These are phyloP conservation scores for Paracanthobrama guichenoti DNA, from an alignment of 2,113 vertebrate genomes.

Conservation along the genomic window DNA sequence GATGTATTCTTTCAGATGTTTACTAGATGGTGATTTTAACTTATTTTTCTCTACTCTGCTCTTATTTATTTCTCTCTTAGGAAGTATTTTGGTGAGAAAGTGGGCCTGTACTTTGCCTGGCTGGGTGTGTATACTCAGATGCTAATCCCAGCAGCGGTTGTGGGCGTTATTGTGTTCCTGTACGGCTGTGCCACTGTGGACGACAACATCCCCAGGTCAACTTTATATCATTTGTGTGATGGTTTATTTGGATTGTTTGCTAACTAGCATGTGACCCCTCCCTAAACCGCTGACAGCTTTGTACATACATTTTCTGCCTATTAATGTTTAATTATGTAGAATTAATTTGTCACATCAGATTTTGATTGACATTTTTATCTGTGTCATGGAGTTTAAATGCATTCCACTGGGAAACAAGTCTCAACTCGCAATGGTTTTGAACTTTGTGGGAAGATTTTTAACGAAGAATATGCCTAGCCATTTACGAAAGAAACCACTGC, in stretches of 20 bases:
- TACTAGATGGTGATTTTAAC: neutral
- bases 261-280: neutral
- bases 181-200: conserved; percentile 94
- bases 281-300: neutral
- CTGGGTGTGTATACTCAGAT: conserved; percentile 97
- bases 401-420: neutral
- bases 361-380: neutral
- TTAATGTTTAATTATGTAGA: neutral
- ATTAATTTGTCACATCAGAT: neutral
- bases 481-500: neutral
- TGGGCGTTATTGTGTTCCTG: conserved; percentile 94
- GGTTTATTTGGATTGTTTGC: neutral
- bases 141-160: conserved; percentile 92
- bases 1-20: neutral
- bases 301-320: no score
- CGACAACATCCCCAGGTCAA: conserved; percentile 92
- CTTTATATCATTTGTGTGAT: neutral
- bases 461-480: neutral
- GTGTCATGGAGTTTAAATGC: neutral
- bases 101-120: conserved; percentile 97
- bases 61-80: conserved; percentile 65
- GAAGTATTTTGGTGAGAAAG: conserved; percentile 99
- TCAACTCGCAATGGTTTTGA: neutral
- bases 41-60: neutral
- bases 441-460: conserved; percentile 7